Conservation (phyloP, 2,113 vertebrate species). For the Pituophis catenifer region DNA sequence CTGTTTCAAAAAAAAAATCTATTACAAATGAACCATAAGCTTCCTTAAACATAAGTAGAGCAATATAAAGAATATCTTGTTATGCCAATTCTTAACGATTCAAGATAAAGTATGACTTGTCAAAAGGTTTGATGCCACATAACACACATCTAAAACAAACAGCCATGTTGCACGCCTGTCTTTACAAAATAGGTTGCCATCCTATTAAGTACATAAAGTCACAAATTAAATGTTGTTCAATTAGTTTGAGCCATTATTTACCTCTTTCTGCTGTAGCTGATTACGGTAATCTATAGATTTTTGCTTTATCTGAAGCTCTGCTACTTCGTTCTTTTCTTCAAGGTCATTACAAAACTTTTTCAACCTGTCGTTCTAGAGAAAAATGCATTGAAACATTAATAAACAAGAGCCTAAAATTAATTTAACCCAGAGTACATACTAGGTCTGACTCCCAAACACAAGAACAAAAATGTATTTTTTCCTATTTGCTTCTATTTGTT, state of each 20-base stretch:
- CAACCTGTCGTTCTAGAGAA: constrained; percentile 84
- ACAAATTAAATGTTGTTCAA: not conserved
- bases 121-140: not conserved
- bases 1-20: not conserved
- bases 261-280: constrained; percentile 93
- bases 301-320: constrained; percentile 92
- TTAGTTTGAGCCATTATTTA: constrained; percentile 50
- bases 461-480: not conserved
- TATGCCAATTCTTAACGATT: not conserved
- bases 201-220: not conserved
- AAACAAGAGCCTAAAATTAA: not conserved
- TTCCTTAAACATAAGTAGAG: not conserved
- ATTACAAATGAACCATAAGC: not conserved
- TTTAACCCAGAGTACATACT: not conserved
- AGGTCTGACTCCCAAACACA: not conserved
- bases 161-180: not conserved
- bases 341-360: constrained; percentile 83
- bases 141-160: not conserved
- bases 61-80: not conserved
- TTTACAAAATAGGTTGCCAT: not conserved
- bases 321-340: constrained; percentile 91
- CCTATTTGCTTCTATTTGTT: not conserved
- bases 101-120: not conserved
- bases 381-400: constrained; percentile 20
- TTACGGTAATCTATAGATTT: constrained; percentile 85